Evolutionary conservation across 2,888 invertebrate genomes (phyloP), one percentile per base, ranked within the genome.

Genomic region (Spilosoma lubricipeda): DNA sequence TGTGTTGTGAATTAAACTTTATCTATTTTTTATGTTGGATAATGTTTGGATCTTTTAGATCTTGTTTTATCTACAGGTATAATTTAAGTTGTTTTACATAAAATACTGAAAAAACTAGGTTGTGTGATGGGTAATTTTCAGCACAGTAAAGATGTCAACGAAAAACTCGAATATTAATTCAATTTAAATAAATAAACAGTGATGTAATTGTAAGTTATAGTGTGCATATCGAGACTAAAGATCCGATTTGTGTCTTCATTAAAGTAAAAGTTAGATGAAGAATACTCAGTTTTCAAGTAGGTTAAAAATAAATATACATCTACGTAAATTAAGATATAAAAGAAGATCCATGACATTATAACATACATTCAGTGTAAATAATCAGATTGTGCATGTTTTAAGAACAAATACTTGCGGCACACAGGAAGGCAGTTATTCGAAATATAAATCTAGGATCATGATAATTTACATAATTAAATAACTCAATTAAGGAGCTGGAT

Each of bases 21-120:
- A 56, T 56, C 52, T n/a, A 56, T 56, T 56, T 56, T 56, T n/a
- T 56, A n/a, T 56, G n/a, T 56, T 59, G 59, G 27, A 27, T 59
- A 15, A 59, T 27, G 27, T 59, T 13, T 59, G n/a, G 13, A 15
- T 27, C 9, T 56, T 23, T 56, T 56, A 23, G n/a, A 56, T n/a
- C 52, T 56, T 27, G 27, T 15, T 27, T 13, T 63, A 30, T 63
- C 18, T 18, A 63, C 18, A 13, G 18, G 30, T 30, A 18, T 63
- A 18, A 56, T 63, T 63, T 63, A 63, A 30, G 18, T 30, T 30
- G 15, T 0, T 9, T 4, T 13, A 27, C 15, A 15, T 5, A 30
- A 63, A 30, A 63, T 30, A 15, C 63, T 59, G 27, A 13, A n/a
- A n/a, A 9, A 30, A 30, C 5, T 18, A 27, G 13, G 59, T 59